These are phyloP conservation scores for Paracanthobrama guichenoti DNA, from an alignment of 2,113 vertebrate genomes.

Conservation along the genomic window DNA sequence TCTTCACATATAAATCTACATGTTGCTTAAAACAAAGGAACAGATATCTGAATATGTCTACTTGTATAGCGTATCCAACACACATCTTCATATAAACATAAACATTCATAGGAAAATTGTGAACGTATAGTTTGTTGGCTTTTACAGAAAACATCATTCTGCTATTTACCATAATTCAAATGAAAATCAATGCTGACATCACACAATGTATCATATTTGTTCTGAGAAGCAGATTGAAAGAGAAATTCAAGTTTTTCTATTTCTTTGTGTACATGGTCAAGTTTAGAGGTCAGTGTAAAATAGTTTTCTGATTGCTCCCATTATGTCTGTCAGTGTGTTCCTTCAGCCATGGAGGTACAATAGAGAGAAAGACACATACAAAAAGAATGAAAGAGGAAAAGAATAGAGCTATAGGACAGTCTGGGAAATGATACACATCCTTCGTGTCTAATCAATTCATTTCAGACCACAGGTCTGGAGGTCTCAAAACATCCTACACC, in stretches of 20 bases:
- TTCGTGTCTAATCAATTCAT: conserved; percentile 62
- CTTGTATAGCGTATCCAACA: not conserved
- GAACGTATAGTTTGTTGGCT: not conserved
- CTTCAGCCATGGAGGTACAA: not conserved
- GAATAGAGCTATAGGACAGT: conserved; percentile 62
- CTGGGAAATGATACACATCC: conserved; percentile 62
- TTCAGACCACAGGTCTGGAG: conserved; percentile 56
- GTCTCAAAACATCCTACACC: conserved; percentile 47
- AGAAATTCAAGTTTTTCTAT: not conserved
- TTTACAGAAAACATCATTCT: not conserved
- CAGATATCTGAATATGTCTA: not conserved
- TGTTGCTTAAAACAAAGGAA: not conserved
- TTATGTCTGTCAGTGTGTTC: conserved; percentile 11
- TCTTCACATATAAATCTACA: not conserved
- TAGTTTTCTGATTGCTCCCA: conserved; percentile 19
- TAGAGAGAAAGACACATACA: not conserved
- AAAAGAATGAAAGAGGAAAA: conserved; percentile 31
- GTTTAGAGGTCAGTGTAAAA: conserved; percentile 59
- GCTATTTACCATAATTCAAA: not conserved
- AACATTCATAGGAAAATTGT: not conserved
- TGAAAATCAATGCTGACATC: not conserved
- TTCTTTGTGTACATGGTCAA: conserved; percentile 32
- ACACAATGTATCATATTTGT: not conserved
- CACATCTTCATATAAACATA: not conserved
- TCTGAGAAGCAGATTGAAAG: not conserved